Percentiles rank a stretch among this genome's conserved stretches.
Conservation (phyloP, 2,113 vertebrate species). For the Silurus asotus region DNA sequence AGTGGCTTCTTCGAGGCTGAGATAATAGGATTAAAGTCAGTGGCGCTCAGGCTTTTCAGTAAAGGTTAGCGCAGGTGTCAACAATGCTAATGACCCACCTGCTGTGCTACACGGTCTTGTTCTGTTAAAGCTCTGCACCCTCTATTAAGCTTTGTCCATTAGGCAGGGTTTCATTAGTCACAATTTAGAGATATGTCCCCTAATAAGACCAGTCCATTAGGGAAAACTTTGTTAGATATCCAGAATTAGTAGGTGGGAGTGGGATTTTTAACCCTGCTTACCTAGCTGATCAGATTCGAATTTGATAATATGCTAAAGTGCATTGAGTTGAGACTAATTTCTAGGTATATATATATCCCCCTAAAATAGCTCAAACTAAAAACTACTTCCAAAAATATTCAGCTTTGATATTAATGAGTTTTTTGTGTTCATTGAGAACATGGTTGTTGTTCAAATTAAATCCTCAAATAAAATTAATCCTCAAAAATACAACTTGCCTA, state of each 20-base stretch:
- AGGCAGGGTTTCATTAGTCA: constrained; percentile 17
- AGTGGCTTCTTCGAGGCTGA: constrained; percentile 28
- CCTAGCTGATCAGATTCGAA: neutral
- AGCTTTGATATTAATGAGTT: too few species aligned
- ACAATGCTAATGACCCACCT: constrained; percentile 46
- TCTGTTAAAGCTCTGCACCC: neutral
- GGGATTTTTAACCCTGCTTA: neutral
- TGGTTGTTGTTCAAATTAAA: too few species aligned
- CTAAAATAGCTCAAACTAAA: too few species aligned
- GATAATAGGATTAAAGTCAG: constrained; percentile 40
- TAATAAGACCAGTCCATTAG: constrained; percentile 14
- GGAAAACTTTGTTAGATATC: constrained; percentile 9
- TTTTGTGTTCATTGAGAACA: too few species aligned
- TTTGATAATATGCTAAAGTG: constrained; percentile 17
- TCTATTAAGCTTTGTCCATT: constrained; percentile 38
- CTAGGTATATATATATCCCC: neutral
- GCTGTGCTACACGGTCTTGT: constrained; percentile 17
- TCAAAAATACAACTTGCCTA: too few species aligned
- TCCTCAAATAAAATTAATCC: too few species aligned
- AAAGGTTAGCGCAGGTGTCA: constrained; percentile 50
- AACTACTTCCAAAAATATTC: too few species aligned
- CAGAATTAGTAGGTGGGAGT: neutral
- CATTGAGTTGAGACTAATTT: neutral
- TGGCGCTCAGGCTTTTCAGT: constrained; percentile 29
- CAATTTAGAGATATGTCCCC: neutral